A percentile compares a stretch with the other conserved stretches of the same genome.
Conservation (phyloP, 1,140 invertebrate species). For the Drosophila ficusphila region DNA sequence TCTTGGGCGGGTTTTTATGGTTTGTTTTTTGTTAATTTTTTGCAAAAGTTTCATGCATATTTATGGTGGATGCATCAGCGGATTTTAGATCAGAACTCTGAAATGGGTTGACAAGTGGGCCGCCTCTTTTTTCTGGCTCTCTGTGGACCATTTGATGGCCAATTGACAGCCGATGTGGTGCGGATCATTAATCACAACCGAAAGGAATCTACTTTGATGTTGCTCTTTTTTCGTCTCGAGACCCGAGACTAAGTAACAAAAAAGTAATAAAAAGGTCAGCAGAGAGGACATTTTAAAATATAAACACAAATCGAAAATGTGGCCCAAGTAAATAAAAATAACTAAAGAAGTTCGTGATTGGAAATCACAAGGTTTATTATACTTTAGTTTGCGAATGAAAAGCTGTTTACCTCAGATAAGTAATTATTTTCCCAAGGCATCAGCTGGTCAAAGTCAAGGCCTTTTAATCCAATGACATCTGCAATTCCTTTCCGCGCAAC, state of each 20-base stretch:
- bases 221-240: not conserved
- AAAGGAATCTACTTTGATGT: conserved; percentile 25
- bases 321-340: not conserved
- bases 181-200: conserved; percentile 25
- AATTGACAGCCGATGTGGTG: conserved; percentile 19
- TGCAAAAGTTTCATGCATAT: conserved; percentile 50
- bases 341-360: not conserved
- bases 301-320: not conserved
- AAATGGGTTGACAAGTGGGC: conserved; percentile 48
- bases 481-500: conserved; percentile 2
- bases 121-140: not conserved
- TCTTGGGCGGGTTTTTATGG: not conserved
- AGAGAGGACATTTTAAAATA: not conserved
- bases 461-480: not conserved
- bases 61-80: conserved; percentile 30
- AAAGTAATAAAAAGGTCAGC: conserved; percentile 2
- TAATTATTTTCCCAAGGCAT: conserved; percentile 9
- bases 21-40: not conserved
- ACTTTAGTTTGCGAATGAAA: not conserved
- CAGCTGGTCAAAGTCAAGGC: conserved; percentile 16
- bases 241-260: not conserved
- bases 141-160: conserved; percentile 21
- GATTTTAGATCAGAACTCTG: conserved; percentile 6
- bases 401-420: not conserved
- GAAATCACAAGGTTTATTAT: not conserved